Conservation (phyloP, 2,888 invertebrate genomes). For the Drosophila borealis region DNA sequence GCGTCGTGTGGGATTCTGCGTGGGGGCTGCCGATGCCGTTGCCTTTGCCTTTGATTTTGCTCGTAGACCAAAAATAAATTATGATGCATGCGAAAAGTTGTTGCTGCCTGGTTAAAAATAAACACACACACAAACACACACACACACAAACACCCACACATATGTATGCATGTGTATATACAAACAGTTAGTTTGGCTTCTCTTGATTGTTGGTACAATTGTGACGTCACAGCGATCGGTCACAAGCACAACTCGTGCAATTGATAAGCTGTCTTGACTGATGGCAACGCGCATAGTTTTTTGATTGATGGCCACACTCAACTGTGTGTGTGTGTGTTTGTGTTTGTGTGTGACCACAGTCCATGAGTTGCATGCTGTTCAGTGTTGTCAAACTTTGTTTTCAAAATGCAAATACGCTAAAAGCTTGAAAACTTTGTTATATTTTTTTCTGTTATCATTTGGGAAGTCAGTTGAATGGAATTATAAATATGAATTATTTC, state of each 20-base stretch:
- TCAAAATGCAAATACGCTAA: too few relatives aligned
- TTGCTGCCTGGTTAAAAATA: constrained; percentile 70
- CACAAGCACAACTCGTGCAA: constrained; percentile 58
- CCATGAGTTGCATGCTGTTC: constrained; percentile 7
- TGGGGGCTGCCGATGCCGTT: constrained; percentile 32
- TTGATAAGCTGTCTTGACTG: constrained; percentile 43
- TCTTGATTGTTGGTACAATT: constrained; percentile 27
- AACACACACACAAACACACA: constrained; percentile 11
- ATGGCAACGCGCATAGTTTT: constrained; percentile 28
- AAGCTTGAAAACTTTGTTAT: too few relatives aligned
- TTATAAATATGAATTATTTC: too few relatives aligned
- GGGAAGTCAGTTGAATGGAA: too few relatives aligned
- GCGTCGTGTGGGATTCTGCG: constrained; percentile 45
- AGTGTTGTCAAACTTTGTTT: not conserved
- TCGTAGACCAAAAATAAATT: constrained; percentile 72
- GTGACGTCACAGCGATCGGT: constrained; percentile 63
- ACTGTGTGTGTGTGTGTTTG: not conserved
- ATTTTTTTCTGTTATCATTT: too few relatives aligned
- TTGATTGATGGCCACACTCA: constrained; percentile 39
- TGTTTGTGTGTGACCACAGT: constrained; percentile 1
- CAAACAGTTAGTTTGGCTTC: constrained; percentile 2
- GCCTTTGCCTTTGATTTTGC: constrained; percentile 36
- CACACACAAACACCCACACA: constrained; percentile 2
- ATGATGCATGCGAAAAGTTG: constrained; percentile 68
- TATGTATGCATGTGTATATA: constrained; percentile 3